Evolutionary conservation across 2,113 vertebrate genomes (phyloP).

Genomic region (Ictidomys tridecemlineatus): DNA sequence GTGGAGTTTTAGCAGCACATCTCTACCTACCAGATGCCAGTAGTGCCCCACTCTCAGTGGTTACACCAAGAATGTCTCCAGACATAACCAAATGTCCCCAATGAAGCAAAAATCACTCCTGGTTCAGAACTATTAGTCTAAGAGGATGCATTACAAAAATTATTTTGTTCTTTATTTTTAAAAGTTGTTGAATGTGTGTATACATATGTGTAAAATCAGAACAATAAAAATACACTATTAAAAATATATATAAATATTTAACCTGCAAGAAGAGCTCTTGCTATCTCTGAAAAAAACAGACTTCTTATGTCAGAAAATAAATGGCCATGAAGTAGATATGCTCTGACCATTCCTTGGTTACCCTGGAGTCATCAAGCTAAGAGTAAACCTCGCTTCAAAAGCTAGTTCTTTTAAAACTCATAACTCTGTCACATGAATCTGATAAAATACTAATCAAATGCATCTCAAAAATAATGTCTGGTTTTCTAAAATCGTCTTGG

Average conservation of each 20-base stretch:
- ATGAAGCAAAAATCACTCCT: not conserved
- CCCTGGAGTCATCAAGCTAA: not conserved
- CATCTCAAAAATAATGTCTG: not conserved
- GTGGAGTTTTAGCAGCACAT: not conserved
- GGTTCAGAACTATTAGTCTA: not conserved
- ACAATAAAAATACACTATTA: conserved; percentile 2
- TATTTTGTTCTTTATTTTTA: not conserved
- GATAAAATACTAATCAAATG: not conserved
- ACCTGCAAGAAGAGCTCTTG: not conserved
- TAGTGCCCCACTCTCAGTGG: not conserved
- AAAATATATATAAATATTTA: not conserved
- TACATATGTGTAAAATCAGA: not conserved
- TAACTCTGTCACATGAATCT: not conserved
- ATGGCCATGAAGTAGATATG: not conserved
- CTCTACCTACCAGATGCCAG: no score
- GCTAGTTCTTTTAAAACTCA: conserved; percentile 35
- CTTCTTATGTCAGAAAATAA: not conserved
- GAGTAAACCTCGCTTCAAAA: not conserved
- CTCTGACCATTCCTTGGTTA: not conserved
- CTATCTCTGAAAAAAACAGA: not conserved
- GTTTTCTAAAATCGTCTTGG: not conserved
- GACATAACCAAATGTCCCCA: not conserved
- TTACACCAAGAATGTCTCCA: not conserved
- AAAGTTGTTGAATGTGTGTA: not conserved
- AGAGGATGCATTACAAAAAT: not conserved